Conservation (phyloP, 92 coral and sea anemone species). For the Siderastrea radians region DNA sequence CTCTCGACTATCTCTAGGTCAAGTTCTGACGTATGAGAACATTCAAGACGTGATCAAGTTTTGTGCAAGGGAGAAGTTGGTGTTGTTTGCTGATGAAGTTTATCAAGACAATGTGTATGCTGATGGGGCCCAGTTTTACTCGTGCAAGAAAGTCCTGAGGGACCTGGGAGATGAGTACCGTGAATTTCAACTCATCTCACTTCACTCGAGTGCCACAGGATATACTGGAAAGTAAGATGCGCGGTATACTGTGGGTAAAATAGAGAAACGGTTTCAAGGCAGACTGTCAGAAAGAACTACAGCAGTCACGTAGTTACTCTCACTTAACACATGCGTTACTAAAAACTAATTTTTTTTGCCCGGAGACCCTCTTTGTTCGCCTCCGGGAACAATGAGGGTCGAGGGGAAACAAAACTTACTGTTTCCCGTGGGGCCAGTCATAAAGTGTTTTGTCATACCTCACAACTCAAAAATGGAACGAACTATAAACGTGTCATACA, state of each 20-base stretch:
- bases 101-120: conserved; percentile 96
- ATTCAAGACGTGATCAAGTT: conserved; percentile 88
- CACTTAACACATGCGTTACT: too few relatives aligned
- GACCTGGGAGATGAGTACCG: conserved; percentile 95
- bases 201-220: conserved; percentile 97
- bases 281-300: too few relatives aligned
- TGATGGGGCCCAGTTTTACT: conserved; percentile 92
- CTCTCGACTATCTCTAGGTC: conserved; percentile 62
- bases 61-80: conserved; percentile 90
- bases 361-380: too few relatives aligned
- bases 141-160: conserved; percentile 95
- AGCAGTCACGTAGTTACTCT: too few relatives aligned
- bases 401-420: too few relatives aligned
- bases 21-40: conserved; percentile 94
- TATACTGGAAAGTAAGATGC: conserved; percentile 95
- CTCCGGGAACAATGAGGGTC: too few relatives aligned
- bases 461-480: too few relatives aligned
- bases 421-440: too few relatives aligned
- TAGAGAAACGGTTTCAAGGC: not conserved
- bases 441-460: too few relatives aligned
- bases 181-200: conserved; percentile 86
- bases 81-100: conserved; percentile 95
- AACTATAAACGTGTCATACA: too few relatives aligned
- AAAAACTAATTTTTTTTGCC: too few relatives aligned
- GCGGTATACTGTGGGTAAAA: too few relatives aligned